phyloP scores from a whole-genome alignment of 2,888 invertebrate genomes.

The Amitus sp. region DNA sequence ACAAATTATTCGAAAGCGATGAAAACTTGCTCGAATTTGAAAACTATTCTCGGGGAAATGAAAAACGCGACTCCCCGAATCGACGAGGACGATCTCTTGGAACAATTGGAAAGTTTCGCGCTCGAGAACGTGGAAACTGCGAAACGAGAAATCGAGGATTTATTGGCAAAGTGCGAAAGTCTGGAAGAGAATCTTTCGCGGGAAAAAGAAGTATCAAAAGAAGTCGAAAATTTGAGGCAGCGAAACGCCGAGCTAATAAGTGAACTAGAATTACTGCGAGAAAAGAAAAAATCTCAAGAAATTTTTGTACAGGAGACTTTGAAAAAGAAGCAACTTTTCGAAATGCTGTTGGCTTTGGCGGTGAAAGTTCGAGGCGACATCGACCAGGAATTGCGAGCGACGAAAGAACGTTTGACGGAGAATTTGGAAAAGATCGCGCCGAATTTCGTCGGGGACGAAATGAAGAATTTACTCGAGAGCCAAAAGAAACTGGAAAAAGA shows the following conservation, averaged over 20 bases:
- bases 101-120: neutral
- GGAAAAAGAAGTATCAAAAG: constrained; percentile 27
- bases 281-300: constrained; percentile 21
- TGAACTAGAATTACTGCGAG: constrained; percentile 17
- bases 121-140: neutral
- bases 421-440: constrained; percentile 6
- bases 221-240: constrained; percentile 14
- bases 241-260: constrained; percentile 29
- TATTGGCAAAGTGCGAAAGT: constrained; percentile 16
- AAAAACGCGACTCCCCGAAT: neutral
- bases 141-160: constrained; percentile 1
- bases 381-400: constrained; percentile 21
- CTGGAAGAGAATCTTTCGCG: constrained; percentile 35
- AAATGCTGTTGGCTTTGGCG: constrained; percentile 28
- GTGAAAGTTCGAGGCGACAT: constrained; percentile 34
- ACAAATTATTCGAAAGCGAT: neutral
- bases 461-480: constrained; percentile 1
- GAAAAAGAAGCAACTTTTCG: constrained; percentile 33
- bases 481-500: constrained; percentile 10
- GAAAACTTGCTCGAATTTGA: neutral
- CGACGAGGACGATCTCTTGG: neutral
- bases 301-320: constrained; percentile 8
- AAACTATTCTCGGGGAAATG: too few species aligned
- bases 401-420: constrained; percentile 8
- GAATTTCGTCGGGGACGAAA: neutral